Base-by-base conservation (phyloP, 2,888 invertebrate species). In the Phyllotreta cruciferae region DNA sequence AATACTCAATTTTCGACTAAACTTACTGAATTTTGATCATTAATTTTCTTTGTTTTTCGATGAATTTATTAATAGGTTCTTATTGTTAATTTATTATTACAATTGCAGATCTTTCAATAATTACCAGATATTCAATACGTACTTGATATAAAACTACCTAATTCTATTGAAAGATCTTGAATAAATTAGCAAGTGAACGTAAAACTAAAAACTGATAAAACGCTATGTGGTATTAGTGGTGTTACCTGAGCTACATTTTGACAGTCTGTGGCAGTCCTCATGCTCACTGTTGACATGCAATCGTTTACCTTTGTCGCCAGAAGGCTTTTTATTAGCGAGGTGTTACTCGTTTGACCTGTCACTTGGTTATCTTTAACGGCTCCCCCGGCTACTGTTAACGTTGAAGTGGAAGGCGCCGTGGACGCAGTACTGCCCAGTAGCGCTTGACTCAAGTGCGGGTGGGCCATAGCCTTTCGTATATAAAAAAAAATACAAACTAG, bases 271-370 rank as follows among this genome's bases (percentile, higher is more conserved):
- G 79, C 78, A 77, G 79, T 80, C 79, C 76, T 80, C 81, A 81
- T 81, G 80, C 81, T 81, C 76, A 79, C 78, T 75, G 80, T 73
- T 68, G 79, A 78, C 73, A 73, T 73, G 73, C 80, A 84, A 81
- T 85, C 85, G 84, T 85, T 86, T 85, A 95, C 94, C 90, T 96
- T 97, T 83, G 92, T 94, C 74, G 96, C 96, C 81, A 97, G 84
- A 71, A 97, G 86, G 83, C 93, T 95, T 83, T 96, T 96, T 80
- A 96, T 96, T 73, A 96, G 86, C 64, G 94, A 93, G 56, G 93
- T 91, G 77, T 88, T 89, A 64, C 87, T 87, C 62, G 87, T 86
- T 69, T 73, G 74, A 70, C 75, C 71, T 64, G 83, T 82, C 82
- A 71, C 3, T 60, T 38, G 58, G 36, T 35, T 49, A n/a, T 57